A percentile compares a stretch with the other conserved stretches of the same genome.
Conservation (phyloP, 2,888 invertebrate species). For the Nomada fucata region DNA sequence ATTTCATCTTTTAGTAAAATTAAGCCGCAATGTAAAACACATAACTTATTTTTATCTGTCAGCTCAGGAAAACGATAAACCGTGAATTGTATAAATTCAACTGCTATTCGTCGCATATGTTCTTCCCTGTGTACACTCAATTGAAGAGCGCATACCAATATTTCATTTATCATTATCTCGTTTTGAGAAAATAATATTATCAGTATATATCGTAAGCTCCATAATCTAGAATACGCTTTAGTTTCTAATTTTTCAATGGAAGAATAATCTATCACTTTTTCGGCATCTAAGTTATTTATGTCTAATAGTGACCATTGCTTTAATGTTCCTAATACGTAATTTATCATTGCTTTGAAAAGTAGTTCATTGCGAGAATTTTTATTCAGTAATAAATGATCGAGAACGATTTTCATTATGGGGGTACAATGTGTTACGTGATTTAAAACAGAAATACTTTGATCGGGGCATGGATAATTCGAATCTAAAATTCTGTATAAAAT, state of each 20-base stretch:
- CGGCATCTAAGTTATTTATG: constrained; percentile 18
- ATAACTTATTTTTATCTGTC: constrained; percentile 77
- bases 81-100: constrained; percentile 68
- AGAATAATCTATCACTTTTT: constrained; percentile 1
- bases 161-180: constrained; percentile 26
- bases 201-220: constrained; percentile 44
- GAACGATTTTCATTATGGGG: constrained; percentile 54
- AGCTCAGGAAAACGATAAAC: constrained; percentile 55
- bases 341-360: constrained; percentile 46
- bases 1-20: constrained; percentile 86
- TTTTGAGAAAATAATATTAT: constrained; percentile 51
- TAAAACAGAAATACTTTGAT: constrained; percentile 59
- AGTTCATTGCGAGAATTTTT: constrained; percentile 23
- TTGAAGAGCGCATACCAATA: constrained; percentile 35
- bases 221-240: constrained; percentile 16
- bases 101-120: constrained; percentile 64
- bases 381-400: constrained; percentile 34
- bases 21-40: constrained; percentile 83
- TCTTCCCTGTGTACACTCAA: constrained; percentile 64
- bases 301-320: constrained; percentile 17
- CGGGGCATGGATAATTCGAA: constrained; percentile 41
- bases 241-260: constrained; percentile 1
- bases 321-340: constrained; percentile 51
- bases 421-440: constrained; percentile 44
- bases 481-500: constrained; percentile 51